Evolutionary conservation across 30 jellyfish, hydroid and myxozoan genomes (phyloP).

Genomic region (Turritopsis dohrnii): DNA sequence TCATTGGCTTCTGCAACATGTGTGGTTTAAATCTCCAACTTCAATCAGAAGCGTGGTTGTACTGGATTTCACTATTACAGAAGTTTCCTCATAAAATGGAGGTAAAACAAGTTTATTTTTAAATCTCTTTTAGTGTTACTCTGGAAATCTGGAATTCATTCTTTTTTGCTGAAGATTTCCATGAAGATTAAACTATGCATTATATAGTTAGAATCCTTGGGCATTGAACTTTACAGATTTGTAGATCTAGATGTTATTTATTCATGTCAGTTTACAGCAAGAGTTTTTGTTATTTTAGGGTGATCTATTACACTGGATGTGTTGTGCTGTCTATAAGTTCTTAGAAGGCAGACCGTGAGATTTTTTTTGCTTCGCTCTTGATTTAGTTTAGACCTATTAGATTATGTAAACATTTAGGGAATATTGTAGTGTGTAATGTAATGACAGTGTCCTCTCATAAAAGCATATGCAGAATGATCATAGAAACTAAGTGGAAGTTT

Average conservation of each 20-base stretch:
- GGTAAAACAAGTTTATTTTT: background rate
- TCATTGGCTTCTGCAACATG: background rate
- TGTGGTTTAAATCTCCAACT: background rate
- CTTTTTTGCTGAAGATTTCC: too few relatives aligned
- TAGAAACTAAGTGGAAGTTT: too few relatives aligned
- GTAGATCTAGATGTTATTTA: too few relatives aligned
- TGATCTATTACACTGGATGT: background rate
- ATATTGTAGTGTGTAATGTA: background rate
- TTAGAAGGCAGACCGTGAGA: conserved; percentile 1
- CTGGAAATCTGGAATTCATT: background rate
- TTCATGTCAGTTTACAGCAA: background rate
- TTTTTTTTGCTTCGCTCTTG: background rate
- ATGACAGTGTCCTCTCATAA: too few relatives aligned
- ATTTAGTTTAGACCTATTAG: background rate
- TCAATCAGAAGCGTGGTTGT: conserved; percentile 7
- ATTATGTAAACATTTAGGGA: background rate
- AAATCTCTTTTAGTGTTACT: background rate
- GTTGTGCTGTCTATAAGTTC: conserved; percentile 12
- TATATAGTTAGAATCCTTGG: too few relatives aligned
- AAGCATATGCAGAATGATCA: too few relatives aligned
- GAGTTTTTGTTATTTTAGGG: background rate
- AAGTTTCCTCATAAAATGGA: conserved; percentile 1
- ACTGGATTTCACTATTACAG: conserved; percentile 4
- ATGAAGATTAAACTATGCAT: too few relatives aligned
- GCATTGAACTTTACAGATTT: too few relatives aligned